Base-by-base conservation (phyloP, 2,113 vertebrate genomes). In the Connochaetes taurinus region DNA sequence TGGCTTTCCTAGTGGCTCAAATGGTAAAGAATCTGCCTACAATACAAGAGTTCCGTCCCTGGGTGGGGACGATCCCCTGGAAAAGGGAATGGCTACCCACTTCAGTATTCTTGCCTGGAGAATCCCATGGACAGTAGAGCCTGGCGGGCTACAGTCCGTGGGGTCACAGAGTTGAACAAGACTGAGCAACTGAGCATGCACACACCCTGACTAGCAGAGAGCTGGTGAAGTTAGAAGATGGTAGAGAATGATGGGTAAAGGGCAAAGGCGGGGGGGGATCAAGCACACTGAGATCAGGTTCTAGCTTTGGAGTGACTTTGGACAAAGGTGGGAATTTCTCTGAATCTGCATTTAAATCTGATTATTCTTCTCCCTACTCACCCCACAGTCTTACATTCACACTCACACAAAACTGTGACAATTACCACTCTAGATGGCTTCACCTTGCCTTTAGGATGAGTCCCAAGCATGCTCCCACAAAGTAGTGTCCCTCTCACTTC, bases 261-360 rank as follows among this genome's bases (percentile, higher is more conserved):
- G 87, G 45, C 29, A 60, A 84, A 90, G 1, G 43, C 40, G 43
- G 14, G 27, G 47, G 25, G 17, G 2, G 45, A 13, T 91, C 29
- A 27, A 84, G 58, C 33, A 29, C 2, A 0, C 4, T 13, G 33
- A 6, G 16, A 92, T 90, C 58, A 55, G 76, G 67, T 31, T 36
- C 33, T 76, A 93, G 62, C 43, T 74, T 58, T 27, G 47, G 31
- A 55, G 25, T 43, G 27, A 57, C 29, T 96, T 67, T 23, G 33
- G 52, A 19, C 29, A 29, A 87, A 97, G 21, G 31, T 50, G 29
- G 23, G 82, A 78, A 71, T 92, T 64, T 88, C 83, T 89, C 50
- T 64, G 43, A 83, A 55, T 96, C 27, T 82, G 29, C 7, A 25
- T 93, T 97, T 90, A 60, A 96, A 83, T 86, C 53, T 82, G 55